Conservation (phyloP, 2,888 invertebrate genomes). For the Opisthograptis luteolata region DNA sequence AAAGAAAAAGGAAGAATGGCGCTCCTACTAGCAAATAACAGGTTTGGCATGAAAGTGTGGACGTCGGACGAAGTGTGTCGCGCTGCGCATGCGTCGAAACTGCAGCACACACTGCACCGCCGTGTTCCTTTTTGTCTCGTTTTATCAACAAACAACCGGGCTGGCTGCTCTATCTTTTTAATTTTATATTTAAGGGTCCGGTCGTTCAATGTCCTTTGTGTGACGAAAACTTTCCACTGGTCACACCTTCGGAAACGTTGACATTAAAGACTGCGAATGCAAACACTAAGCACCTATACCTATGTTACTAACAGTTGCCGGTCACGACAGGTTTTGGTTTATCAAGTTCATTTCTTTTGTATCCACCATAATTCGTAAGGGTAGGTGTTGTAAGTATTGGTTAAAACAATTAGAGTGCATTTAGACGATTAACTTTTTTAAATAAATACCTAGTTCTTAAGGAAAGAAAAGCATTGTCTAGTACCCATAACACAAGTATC, state of each 20-base stretch:
- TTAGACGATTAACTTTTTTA: too few species aligned
- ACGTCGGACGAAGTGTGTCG: conserved; percentile 55
- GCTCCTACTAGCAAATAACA: conserved; percentile 46
- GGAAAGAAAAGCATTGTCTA: too few species aligned
- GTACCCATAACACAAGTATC: too few species aligned
- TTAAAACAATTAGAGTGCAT: too few species aligned
- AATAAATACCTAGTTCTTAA: too few species aligned
- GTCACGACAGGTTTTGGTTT: too few species aligned
- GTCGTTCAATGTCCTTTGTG: conserved; percentile 25
- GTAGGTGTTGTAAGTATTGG: too few species aligned
- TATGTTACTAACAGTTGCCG: too few species aligned
- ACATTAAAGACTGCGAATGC: background rate
- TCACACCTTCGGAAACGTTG: background rate
- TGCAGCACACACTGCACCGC: conserved; percentile 43
- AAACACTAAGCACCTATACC: too few species aligned
- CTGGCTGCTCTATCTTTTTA: conserved; percentile 30
- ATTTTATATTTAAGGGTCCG: conserved; percentile 21
- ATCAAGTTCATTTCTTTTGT: too few species aligned
- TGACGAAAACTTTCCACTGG: conserved; percentile 5
- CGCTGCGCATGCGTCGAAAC: conserved; percentile 40
- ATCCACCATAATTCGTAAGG: too few species aligned
- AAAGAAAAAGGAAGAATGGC: background rate
- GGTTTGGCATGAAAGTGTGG: conserved; percentile 60
- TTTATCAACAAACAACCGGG: conserved; percentile 44
- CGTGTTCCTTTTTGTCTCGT: conserved; percentile 39